Base-by-base conservation (phyloP, 2,888 invertebrate genomes). In the Agrochola circellaris region DNA sequence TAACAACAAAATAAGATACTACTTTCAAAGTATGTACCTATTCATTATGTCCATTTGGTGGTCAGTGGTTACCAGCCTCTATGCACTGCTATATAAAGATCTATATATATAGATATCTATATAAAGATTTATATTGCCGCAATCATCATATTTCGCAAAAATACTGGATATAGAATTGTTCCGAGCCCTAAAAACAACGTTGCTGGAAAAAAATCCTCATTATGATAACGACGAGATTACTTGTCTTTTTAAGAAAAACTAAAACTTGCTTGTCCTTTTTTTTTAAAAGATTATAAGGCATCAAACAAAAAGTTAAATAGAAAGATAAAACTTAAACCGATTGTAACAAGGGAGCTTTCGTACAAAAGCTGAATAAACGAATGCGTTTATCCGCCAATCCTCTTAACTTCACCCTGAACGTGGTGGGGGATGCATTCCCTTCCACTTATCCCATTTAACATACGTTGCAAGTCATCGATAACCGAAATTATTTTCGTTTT, bases 311-410 rank as follows among this genome's bases (percentile, higher is more conserved):
- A 56, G 45, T 15, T 23, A 48, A 54, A 48, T 20, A 45, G 20
- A 51, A 45, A 42, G n/a, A 26, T 58, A 42, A 45, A 77, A 61
- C 34, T 54, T 11, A 67, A 62, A 79, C 58, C 61, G 45, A 79
- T 69, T 51, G 56, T 71, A 23, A 65, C 67, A 68, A 75, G 68
- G 54, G 62, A 45, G 62, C 56, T 68, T 75, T 60, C 45, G 72
- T 65, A 75, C 23, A 60, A 74, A 75, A 56, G 62, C 54, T 77
- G 71, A 74, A 81, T 48, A 72, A 77, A 82, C 60, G 62, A 54
- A 42, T 64, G 51, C n/a, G 58, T 74, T 74, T 62, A 60, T 75
- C 70, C 45, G 17, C 30, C 62, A 81, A 85, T 85, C 85, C 65
- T 75, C 82, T 73, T 73, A 82, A 56, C 62, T 58, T 64, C 56